phyloP scores from a whole-genome alignment of 2,888 invertebrate genomes.

The Phyllotreta cruciferae region DNA sequence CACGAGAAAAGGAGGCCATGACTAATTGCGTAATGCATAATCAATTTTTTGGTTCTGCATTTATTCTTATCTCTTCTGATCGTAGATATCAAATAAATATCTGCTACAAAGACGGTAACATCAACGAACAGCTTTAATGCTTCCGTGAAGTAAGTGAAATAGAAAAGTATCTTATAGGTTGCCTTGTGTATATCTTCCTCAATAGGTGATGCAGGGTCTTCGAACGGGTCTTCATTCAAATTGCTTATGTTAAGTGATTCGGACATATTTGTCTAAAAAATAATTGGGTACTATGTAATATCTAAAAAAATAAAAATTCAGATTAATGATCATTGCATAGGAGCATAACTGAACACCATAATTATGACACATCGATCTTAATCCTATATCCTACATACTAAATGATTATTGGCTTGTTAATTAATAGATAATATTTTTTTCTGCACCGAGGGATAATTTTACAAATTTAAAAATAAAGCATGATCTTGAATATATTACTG shows the following conservation, averaged over 20 bases:
- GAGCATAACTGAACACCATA: too few species aligned
- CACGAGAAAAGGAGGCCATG: constrained; percentile 32
- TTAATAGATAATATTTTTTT: too few species aligned
- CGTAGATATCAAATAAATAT: constrained; percentile 32
- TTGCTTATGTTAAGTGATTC: background rate
- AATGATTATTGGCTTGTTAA: too few species aligned
- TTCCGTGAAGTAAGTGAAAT: constrained; percentile 3
- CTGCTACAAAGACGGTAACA: constrained; percentile 22
- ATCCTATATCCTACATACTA: too few species aligned
- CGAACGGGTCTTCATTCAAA: constrained; percentile 9
- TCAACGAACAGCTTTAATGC: background rate
- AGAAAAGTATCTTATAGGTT: background rate
- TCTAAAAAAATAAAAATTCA: background rate
- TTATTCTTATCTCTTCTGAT: constrained; percentile 34
- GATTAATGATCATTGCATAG: too few species aligned
- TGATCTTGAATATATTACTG: too few species aligned
- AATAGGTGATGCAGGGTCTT: background rate
- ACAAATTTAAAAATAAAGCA: too few species aligned
- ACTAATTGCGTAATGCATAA: constrained; percentile 38
- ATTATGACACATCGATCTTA: too few species aligned
- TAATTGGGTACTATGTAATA: background rate
- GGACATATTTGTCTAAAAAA: background rate
- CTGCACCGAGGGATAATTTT: too few species aligned
- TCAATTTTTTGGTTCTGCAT: constrained; percentile 35
- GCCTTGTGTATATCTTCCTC: background rate